Evolutionary conservation across 1,140 invertebrate genomes (phyloP).

Genomic region (Tigriopus japonicus): DNA sequence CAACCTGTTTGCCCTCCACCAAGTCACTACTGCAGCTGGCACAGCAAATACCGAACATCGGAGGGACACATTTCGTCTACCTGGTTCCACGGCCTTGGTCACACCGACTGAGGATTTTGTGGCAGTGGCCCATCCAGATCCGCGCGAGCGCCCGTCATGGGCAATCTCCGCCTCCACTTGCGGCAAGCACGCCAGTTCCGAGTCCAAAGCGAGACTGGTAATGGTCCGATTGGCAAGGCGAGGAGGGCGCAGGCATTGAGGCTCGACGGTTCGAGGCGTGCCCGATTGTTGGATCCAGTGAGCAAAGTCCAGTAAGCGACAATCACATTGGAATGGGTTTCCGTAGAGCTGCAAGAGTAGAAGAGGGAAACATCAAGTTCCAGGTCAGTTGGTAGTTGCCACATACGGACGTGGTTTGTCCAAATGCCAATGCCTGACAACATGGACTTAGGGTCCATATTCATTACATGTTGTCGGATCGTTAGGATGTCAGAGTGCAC

Average conservation of each 20-base stretch:
- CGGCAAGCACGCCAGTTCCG: conserved; percentile 7
- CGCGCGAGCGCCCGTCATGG: too few species aligned
- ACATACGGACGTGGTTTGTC: too few species aligned
- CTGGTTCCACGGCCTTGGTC: not conserved
- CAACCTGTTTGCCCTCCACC: conserved; percentile 4
- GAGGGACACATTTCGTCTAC: conserved; percentile 3
- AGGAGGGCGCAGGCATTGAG: not conserved
- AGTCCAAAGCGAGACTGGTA: not conserved
- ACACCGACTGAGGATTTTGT: too few species aligned
- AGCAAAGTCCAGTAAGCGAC: conserved; percentile 5
- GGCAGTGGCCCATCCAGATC: too few species aligned
- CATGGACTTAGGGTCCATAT: too few species aligned
- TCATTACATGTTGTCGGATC: too few species aligned
- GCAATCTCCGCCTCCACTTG: not conserved
- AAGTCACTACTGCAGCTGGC: not conserved
- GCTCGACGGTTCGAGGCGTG: not conserved
- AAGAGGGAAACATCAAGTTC: too few species aligned
- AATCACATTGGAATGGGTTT: conserved; percentile 10
- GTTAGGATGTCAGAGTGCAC: too few species aligned
- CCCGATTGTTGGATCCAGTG: conserved; percentile 4
- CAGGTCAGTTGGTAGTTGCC: too few species aligned
- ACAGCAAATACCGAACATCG: conserved; percentile 10
- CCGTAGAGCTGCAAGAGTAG: conserved; percentile 1
- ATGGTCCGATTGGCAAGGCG: not conserved
- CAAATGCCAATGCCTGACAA: too few species aligned